Evolutionary conservation across 2,113 vertebrate genomes (phyloP), one percentile per base, ranked within the genome.

Genomic region (Cottus gobio): DNA sequence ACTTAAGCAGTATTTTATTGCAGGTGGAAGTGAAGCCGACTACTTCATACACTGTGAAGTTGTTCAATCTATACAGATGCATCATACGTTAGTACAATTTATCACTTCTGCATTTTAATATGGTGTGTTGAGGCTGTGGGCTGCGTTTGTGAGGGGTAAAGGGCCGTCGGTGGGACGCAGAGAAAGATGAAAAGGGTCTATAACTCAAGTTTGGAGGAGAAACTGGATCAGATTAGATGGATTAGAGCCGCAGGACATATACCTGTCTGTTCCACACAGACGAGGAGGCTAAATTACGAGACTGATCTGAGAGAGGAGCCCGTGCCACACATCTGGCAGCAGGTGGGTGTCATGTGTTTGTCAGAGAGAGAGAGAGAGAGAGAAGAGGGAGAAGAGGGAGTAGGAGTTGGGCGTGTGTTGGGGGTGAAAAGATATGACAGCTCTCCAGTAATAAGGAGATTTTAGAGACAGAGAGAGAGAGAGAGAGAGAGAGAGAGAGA

Each of bases 241-340:
- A 75, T 58, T 30, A 46, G 36, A 80, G 30, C 44, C 16, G 5
- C n/a, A 1, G n/a, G 52, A 26, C n/a, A 24, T 77, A 13, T 75
- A 80, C 79, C 77, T 56, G 61, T 75, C 37, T 66, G 52, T n/a
- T 79, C 39, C 36, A 54, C 5, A 2, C n/a, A 12, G 8, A 46
- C n/a, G 54, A 66, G 44, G 57, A 57, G n/a, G 39, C 22, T 13
- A 26, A 74, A 84, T 73, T 22, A 61, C 5, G 75, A 66, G 44
- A 50, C 8, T 37, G 20, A 57, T 79, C 20, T 76, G n/a, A 34
- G 71, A 71, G 48, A 72, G 7, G n/a, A 75, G 63, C 56, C 73
- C 8, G 18, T 80, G 54, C 36, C 39, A 54, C 78, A 91, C 83
- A 91, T 91, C 83, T 91, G 89, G 90, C 60, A 82, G 74, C 85